Base-by-base conservation (phyloP, 2,888 invertebrate genomes). In the Drosophila parthenogenetica region DNA sequence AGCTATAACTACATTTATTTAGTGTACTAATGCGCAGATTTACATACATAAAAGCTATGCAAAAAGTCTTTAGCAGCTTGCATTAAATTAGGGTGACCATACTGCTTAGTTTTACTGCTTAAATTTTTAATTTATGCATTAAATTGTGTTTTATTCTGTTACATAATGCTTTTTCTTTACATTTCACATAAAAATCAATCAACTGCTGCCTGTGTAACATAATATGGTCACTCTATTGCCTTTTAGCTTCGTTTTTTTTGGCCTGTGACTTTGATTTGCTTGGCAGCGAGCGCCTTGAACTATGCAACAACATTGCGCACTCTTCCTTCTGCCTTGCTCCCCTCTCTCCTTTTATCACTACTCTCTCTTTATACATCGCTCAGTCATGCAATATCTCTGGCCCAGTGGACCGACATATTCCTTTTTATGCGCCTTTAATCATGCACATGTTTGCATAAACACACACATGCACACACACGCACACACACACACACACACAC, bases 371-470 rank as follows among this genome's bases (percentile, higher is more conserved):
- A 35, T 5, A 35, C 35, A 35, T 11, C 13, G 37, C 57, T 37
- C 46, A 37, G 39, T 49, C 59, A 42, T 50, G 45, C 63, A 54
- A 42, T 54, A 16, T 39, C 37, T 25, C 54, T 40, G 22, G 57
- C 42, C 39, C 67, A 69, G 32, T 73, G 74, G 48, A 35, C 54
- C 54, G 66, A 32, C 57, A 59, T 76, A 58, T 59, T 48, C 42
- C 54, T 46, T 77, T 73, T 68, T 64, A 69, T 62, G 50, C 37
- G 54, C 68, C 64, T 78, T 73, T 76, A 76, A 78, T 73, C 74
- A 65, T 62, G 74, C 59, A 73, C 69, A 76, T 73, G 78, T 78
- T 77, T 74, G 69, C 76, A 55, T 39, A 60, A 55, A 51, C 13
- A 54, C 25, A 29, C 48, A 45, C 29, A 46, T 11, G 46, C 17